These are phyloP conservation scores for Opisthocomus hoazin DNA, from an alignment of 2,113 vertebrate species.

Conservation along the genomic window DNA sequence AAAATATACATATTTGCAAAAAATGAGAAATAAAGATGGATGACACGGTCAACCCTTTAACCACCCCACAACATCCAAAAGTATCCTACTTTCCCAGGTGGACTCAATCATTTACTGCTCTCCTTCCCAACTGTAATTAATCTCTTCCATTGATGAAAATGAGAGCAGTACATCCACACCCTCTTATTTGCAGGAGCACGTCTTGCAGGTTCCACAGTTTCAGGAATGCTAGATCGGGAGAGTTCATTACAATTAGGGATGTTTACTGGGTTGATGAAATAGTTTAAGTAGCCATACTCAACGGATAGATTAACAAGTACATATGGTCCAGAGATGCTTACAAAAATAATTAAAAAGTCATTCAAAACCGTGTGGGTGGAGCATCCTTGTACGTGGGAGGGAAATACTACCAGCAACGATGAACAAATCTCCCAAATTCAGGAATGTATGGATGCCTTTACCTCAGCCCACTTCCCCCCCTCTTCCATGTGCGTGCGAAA, in stretches of 20 bases:
- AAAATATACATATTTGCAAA: neutral
- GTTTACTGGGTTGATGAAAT: neutral
- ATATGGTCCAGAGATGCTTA: neutral
- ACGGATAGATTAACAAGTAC: neutral
- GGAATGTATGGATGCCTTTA: constrained; percentile 38
- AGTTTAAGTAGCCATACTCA: neutral
- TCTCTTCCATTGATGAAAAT: neutral
- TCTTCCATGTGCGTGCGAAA: constrained; percentile 67
- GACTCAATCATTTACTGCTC: neutral
- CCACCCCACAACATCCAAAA: neutral
- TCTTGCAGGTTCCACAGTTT: constrained; percentile 18
- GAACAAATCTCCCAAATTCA: neutral
- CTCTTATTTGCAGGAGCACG: neutral
- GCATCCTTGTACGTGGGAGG: neutral
- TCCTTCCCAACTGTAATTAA: neutral
- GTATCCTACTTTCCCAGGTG: neutral
- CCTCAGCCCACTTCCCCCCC: neutral
- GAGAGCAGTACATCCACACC: neutral
- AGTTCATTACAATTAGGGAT: neutral
- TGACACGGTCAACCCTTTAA: neutral
- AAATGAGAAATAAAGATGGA: neutral
- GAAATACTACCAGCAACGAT: neutral
- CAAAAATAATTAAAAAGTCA: constrained; percentile 3
- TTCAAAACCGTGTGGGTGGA: neutral
- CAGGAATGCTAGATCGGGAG: neutral